Conservation (phyloP, 2,113 vertebrate genomes). For the Nothobranchius furzeri region DNA sequence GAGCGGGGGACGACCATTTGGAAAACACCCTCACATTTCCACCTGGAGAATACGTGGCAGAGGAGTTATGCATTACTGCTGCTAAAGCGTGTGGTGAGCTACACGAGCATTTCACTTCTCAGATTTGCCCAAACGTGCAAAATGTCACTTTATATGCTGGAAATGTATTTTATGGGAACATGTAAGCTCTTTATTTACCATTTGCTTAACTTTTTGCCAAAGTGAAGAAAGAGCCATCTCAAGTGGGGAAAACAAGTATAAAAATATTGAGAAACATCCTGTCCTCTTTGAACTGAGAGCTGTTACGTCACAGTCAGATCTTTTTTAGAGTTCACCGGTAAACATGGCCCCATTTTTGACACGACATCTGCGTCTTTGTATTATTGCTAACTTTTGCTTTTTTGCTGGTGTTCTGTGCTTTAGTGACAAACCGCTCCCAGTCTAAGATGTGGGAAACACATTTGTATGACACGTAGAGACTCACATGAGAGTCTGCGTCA, state of each 20-base stretch:
- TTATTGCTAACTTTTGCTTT: slow-evolving; percentile 6
- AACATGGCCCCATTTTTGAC: neutral
- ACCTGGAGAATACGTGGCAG: slow-evolving; percentile 86
- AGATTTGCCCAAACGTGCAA: neutral
- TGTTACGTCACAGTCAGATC: neutral
- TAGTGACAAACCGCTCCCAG: neutral
- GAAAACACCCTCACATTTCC: slow-evolving; percentile 80
- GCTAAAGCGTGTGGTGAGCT: slow-evolving; percentile 92
- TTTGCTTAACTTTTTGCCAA: neutral
- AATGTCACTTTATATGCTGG: neutral
- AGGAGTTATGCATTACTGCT: slow-evolving; percentile 89
- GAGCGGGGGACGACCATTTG: slow-evolving; percentile 48
- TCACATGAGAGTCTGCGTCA: too few species aligned
- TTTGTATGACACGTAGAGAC: neutral
- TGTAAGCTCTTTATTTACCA: neutral
- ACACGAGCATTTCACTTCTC: slow-evolving; percentile 12
- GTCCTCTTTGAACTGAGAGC: neutral
- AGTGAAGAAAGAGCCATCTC: neutral
- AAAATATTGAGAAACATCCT: neutral
- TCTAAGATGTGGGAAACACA: neutral
- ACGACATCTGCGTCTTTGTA: neutral
- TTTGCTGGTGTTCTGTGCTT: neutral
- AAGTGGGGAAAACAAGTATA: neutral
- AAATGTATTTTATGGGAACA: neutral
- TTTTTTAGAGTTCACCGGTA: neutral